phyloP scores from a whole-genome alignment of 2,888 invertebrate genomes.

The Leptogaster cylindrica region DNA sequence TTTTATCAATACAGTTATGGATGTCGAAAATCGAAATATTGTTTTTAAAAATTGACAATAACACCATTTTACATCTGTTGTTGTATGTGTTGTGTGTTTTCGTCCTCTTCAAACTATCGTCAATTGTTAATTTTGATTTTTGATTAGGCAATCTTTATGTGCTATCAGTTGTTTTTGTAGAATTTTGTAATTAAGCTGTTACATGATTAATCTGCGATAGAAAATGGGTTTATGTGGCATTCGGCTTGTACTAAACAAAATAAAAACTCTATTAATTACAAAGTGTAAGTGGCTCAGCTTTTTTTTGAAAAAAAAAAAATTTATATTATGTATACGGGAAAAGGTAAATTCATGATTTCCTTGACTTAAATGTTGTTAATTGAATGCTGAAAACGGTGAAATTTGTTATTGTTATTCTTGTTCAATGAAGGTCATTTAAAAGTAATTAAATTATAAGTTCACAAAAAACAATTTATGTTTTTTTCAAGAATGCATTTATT shows the following conservation, averaged over 20 bases:
- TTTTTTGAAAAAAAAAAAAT: slow-evolving; percentile 1
- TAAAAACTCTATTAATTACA: not conserved
- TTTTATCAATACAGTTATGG: too few relatives aligned
- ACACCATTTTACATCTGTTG: slow-evolving; percentile 27
- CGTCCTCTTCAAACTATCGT: slow-evolving; percentile 8
- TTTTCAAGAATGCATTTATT: too few relatives aligned
- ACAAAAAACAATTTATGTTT: too few relatives aligned
- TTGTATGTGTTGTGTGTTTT: slow-evolving; percentile 38
- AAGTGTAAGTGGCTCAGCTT: not conserved
- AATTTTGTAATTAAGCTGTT: not conserved
- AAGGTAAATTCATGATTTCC: too few relatives aligned
- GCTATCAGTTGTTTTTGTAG: slow-evolving; percentile 26
- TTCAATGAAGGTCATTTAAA: too few relatives aligned
- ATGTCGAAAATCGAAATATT: not conserved
- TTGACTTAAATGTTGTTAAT: too few relatives aligned
- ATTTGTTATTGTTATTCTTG: too few relatives aligned
- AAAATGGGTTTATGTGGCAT: not conserved
- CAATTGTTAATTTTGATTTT: slow-evolving; percentile 5
- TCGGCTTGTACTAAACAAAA: slow-evolving; percentile 25
- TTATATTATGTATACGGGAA: too few relatives aligned
- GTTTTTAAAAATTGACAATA: slow-evolving; percentile 7
- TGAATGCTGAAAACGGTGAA: too few relatives aligned
- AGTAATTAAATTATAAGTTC: too few relatives aligned
- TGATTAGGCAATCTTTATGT: slow-evolving; percentile 10
- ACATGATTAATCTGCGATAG: not conserved